phyloP scores from a whole-genome alignment of 2,113 vertebrate species.

The Rostratula benghalensis region DNA sequence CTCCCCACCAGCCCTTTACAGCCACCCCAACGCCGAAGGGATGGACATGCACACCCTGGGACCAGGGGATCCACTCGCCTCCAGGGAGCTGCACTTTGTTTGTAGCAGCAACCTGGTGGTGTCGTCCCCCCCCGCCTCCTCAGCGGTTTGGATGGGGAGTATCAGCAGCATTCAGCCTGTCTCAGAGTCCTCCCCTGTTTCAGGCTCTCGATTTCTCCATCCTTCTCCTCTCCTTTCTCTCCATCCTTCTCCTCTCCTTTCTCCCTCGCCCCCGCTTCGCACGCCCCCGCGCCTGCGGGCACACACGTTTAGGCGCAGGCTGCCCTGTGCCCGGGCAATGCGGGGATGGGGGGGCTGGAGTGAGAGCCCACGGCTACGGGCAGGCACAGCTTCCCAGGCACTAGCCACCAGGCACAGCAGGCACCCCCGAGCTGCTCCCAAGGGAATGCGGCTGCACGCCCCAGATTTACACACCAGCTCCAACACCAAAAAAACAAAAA shows the following conservation, averaged over 20 bases:
- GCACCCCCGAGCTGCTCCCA: rapidly evolving
- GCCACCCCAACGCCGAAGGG: rapidly evolving
- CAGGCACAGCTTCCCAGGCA: not conserved
- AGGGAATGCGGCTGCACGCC: rapidly evolving
- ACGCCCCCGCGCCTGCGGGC: not conserved
- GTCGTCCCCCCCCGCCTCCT: too few species aligned
- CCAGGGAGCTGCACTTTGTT: not conserved
- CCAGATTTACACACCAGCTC: not conserved
- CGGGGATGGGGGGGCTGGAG: not conserved
- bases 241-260: not conserved
- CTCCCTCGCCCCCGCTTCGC: not conserved
- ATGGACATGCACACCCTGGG: not conserved
- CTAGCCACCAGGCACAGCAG: not conserved
- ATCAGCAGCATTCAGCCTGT: not conserved
- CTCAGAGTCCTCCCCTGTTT: not conserved
- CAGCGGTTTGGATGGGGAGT: not conserved
- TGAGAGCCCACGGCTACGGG: not conserved
- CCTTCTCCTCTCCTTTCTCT: not conserved
- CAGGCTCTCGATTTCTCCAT: not conserved
- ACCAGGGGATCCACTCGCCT: rapidly evolving
- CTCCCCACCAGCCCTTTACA: not conserved
- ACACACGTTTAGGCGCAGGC: rapidly evolving
- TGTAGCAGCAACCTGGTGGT: not conserved
- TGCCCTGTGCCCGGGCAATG: rapidly evolving
- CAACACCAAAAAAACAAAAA: not conserved